Base-by-base conservation (phyloP, 1,140 invertebrate genomes). In the Pomacea maculata region DNA sequence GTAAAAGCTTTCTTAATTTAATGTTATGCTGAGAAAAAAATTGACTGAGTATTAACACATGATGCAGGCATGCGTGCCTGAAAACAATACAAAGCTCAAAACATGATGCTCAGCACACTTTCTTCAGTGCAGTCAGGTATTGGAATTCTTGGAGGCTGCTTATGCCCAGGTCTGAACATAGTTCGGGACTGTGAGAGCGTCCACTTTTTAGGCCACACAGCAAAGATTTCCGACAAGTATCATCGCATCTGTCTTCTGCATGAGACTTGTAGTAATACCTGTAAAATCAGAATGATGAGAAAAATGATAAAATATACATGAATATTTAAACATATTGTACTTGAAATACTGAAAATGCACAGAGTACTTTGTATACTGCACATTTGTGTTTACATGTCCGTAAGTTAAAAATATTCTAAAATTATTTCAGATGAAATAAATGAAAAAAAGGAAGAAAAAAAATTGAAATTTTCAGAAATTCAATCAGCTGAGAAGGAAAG, bases 231-330 rank as follows among this genome's bases (percentile, higher is more conserved):
- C 15, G 17, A 34, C 75, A 76, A 7, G 21, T 34, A 12, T 21
- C 75, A 54, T 76, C 75, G 12, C 75, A 76, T 4, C 55, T 54
- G 15, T 0, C 8, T 15, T 25, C 57, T 7, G 61, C 29, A 29
- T 76, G 55, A n/a, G 21, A 25, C 75, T 76, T 76, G 61, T 76
- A 76, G 29, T 76, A 76, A 55, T 64, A 64, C 75, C 75, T 76
- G 75, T 14, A n/a, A 64, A 29, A 76, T 29, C 52, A 57, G 17
- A 25, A 75, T 45, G 34, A 2, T 45, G 34, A 45, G 34, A 45
- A 45, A 6, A 45, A 45, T 45, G 52, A 55, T 55, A 75, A 54
- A 17, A 57, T 75, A 55, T 21, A 10, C 8, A 21, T 15, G 11
- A 73, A 21, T 34, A 3, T 19, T 21, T 73, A 17, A 34, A 29